phyloP scores from a whole-genome alignment of 1,140 invertebrate species.

The Drosophila yakuba region DNA sequence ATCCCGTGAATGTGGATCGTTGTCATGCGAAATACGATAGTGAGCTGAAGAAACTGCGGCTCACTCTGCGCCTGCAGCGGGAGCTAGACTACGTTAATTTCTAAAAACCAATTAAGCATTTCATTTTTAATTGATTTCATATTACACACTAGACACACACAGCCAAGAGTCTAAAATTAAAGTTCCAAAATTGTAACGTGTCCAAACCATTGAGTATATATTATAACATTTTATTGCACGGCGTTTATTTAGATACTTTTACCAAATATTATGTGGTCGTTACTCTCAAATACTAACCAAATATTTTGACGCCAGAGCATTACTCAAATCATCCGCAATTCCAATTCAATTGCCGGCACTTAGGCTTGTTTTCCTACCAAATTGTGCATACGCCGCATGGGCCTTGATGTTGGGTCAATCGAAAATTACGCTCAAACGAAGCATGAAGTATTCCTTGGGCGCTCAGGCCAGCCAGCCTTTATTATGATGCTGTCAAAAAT shows the following conservation, averaged over 20 bases:
- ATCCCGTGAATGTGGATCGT: conserved; percentile 91
- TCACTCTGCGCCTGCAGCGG: conserved; percentile 89
- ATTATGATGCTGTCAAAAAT: conserved; percentile 73
- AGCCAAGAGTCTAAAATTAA: background rate
- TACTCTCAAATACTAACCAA: conserved; percentile 4
- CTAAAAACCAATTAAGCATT: conserved; percentile 6
- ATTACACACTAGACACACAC: background rate
- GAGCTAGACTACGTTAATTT: conserved; percentile 94
- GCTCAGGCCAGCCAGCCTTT: conserved; percentile 34
- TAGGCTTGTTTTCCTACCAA: conserved; percentile 37
- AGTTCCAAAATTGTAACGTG: background rate
- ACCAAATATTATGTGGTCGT: background rate
- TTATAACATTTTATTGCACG: too few relatives aligned
- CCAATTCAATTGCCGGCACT: conserved; percentile 38
- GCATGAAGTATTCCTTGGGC: conserved; percentile 58
- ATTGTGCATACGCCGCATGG: conserved; percentile 74
- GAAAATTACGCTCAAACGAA: conserved; percentile 64
- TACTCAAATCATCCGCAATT: conserved; percentile 13
- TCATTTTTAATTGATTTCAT: background rate
- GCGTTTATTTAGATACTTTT: background rate
- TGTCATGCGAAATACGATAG: conserved; percentile 92
- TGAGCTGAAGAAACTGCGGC: conserved; percentile 88
- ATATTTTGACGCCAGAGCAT: conserved; percentile 32
- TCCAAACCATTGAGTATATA: too few relatives aligned
- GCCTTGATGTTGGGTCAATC: conserved; percentile 43